phyloP scores from a whole-genome alignment of 2,797 vertebrate genomes.

The Lepus oiostolus region DNA sequence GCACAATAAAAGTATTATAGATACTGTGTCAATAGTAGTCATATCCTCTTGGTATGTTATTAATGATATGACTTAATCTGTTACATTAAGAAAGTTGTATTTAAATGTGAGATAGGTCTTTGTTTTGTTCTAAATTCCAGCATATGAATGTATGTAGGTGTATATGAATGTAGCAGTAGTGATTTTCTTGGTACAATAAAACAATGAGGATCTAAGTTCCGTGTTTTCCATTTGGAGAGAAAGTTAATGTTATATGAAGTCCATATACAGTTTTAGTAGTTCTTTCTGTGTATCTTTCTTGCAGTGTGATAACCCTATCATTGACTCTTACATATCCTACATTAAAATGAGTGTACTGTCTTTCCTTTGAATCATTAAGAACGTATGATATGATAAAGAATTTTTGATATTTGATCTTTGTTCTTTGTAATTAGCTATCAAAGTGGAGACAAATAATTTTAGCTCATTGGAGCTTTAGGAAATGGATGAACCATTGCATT shows the following conservation, averaged over 20 bases:
- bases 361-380: constrained; percentile 48
- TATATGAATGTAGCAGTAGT: too few relatives aligned
- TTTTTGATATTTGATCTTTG: constrained; percentile 53
- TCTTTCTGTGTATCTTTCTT: background rate
- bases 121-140: background rate
- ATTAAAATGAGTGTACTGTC: background rate
- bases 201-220: background rate
- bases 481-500: background rate
- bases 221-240: constrained; percentile 22
- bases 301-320: background rate
- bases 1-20: constrained; percentile 13
- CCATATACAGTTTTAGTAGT: background rate
- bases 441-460: constrained; percentile 20
- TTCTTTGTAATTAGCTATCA: background rate
- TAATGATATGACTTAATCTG: background rate
- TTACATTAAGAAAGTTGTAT: background rate
- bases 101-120: background rate
- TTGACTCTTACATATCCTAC: background rate
- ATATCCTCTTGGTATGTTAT: background rate
- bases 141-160: background rate
- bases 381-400: background rate
- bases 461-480: background rate
- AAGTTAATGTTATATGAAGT: background rate
- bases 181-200: constrained; percentile 31
- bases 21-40: background rate